Evolutionary conservation across 2,797 vertebrate genomes (phyloP), one percentile per base, ranked within the genome.

Genomic region (Mus minutoides): DNA sequence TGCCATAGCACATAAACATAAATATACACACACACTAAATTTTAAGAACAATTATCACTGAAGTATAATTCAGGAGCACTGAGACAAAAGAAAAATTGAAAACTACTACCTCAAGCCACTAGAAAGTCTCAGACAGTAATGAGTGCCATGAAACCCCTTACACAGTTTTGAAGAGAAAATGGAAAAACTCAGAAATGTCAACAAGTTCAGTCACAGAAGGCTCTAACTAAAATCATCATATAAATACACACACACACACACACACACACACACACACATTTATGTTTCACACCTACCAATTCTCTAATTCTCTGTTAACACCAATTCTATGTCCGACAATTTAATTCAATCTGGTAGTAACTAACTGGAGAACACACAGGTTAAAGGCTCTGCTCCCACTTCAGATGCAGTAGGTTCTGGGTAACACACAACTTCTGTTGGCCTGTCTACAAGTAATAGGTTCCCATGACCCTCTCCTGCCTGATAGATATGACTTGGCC

Each of bases 241-340:
- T 64, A 82, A 80, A 93, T 52, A 85, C 22, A 17, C 22, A 90
- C 0, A 89, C 9, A 75, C 8, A 75, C 3, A n/a, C 13, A 54
- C 17, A 52, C 1, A n/a, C 0, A 49, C 4, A n/a, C 37, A 21
- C 24, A 46, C 6, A 1, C 9, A 7, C 10, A 0, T 60, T 3
- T 37, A 17, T 58, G 29, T 90, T 69, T 60, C 40, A 37, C 73
- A 86, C 5, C 19, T 52, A 58, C 37, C 13, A 94, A 69, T 4
- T 71, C 24, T 58, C 79, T 52, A 85, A 34, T 78, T 71, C 24
- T 73, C 64, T n/a, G 13, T 2, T 64, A 1, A 86, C 64, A 73
- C n/a, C 54, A 91, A 7, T 9, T 40, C 8, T 14, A 26, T 29
- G 21, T 21, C 13, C 75, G 71, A 31, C 21, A 62, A 52, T 40